Evolutionary conservation across 2,113 vertebrate species (phyloP), one percentile per base, ranked within the genome.

Genomic region (Hippocampus abdominalis): DNA sequence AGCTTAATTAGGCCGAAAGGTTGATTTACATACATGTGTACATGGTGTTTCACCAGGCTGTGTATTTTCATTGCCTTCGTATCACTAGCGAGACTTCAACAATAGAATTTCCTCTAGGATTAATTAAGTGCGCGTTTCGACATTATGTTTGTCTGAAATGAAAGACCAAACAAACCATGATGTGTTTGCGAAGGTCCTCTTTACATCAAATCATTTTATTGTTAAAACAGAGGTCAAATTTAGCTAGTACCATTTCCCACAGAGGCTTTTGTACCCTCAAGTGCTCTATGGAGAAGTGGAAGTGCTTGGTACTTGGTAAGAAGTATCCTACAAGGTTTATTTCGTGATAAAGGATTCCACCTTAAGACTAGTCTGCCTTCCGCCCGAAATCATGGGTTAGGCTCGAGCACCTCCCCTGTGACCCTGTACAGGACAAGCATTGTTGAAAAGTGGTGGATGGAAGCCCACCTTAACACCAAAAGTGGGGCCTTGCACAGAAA

Each of bases 1-100:
- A 86, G 89, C 87, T 91, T 93, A 92, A 92, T 93, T 90, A 90
- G 85, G 86, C 87, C 84, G 88, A 89, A 90, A 87, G 87, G 89
- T 91, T 88, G 84, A 92, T 91, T 90, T 91, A 83, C 89, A 88
- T 89, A 81, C 75, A 76, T 76, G 69, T 74, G 80, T 79, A 84
- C 73, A 75, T 78, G 87, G 75, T 84, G 81, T 79, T 66, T 84
- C 85, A 83, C 84, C 77, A 86, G 89, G 65, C 76, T 68, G 69
- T 75, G 63, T 75, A 77, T 76, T 87, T 57, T 69, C 70, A 68
- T 69, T 67, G 73, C 73, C 65, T 78, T 80, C 57, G 73, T 40
- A 10, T 68, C 66, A 13, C 18, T 1, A 39, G 11, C 29, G 10
- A 21, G 3, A 12, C 20, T 21, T 29, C 21, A 25, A 29, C 21